Evolutionary conservation across 2,113 vertebrate species (phyloP).

Genomic region (Anser brachyrhynchus): DNA sequence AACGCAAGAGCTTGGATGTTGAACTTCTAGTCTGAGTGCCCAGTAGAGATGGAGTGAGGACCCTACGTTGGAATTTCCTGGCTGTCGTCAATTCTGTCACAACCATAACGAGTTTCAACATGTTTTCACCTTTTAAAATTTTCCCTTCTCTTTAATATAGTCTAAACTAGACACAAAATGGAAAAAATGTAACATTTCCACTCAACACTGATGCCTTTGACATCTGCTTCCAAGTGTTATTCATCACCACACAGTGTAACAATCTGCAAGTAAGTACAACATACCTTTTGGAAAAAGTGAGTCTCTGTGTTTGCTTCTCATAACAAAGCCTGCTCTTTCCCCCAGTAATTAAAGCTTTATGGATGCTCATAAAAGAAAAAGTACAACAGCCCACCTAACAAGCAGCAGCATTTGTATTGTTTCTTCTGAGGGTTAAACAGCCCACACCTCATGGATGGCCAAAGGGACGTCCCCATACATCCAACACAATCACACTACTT

Average conservation of each 20-base stretch:
- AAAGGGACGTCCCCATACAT: neutral
- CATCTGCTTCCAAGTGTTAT: conserved; percentile 80
- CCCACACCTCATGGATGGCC: neutral
- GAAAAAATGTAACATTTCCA: conserved; percentile 76
- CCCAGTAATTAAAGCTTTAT: conserved; percentile 21
- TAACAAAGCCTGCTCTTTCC: conserved; percentile 62
- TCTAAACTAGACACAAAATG: conserved; percentile 74
- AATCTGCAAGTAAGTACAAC: conserved; percentile 69
- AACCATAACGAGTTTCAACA: conserved; percentile 61
- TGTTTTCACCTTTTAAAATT: conserved; percentile 67
- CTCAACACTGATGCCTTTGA: conserved; percentile 71
- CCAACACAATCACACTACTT: neutral
- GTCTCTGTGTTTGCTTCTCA: conserved; percentile 54
- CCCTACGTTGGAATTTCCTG: conserved; percentile 65
- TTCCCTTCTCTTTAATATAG: conserved; percentile 69
- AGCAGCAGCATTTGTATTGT: neutral
- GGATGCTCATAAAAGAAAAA: neutral
- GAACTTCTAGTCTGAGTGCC: conserved; percentile 25
- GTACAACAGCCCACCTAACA: conserved; percentile 30
- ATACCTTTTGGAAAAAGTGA: conserved; percentile 80
- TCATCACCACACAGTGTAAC: conserved; percentile 71
- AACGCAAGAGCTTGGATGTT: conserved; percentile 17
- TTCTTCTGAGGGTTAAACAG: neutral
- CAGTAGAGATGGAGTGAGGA: conserved; percentile 52
- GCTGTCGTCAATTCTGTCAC: conserved; percentile 60